Evolutionary conservation across 2,888 invertebrate species (phyloP).

Genomic region (Calameuta idolon): DNA sequence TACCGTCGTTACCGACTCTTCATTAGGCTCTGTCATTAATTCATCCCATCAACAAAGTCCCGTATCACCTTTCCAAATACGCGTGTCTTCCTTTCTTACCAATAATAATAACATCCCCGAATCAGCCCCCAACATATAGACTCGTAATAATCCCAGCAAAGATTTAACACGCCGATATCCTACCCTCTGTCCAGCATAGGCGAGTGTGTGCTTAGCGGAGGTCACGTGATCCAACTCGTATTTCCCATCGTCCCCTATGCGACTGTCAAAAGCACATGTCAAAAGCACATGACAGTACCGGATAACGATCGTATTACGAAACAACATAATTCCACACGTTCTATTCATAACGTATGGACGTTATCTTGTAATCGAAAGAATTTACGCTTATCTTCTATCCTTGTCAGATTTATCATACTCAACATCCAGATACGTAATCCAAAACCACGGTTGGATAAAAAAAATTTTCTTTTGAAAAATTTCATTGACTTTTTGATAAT

Average conservation of each 20-base stretch:
- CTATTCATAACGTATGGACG: neutral
- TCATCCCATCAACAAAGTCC: neutral
- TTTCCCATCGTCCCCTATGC: neutral
- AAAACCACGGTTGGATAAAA: neutral
- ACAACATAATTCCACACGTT: neutral
- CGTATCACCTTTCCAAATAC: neutral
- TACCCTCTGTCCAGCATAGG: neutral
- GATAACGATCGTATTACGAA: neutral
- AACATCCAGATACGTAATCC: neutral
- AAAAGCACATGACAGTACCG: neutral
- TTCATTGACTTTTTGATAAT: no score
- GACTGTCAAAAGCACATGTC: neutral
- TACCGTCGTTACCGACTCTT: neutral
- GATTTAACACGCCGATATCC: neutral
- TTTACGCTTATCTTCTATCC: neutral
- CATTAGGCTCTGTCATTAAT: neutral
- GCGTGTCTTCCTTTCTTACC: neutral
- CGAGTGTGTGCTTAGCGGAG: neutral
- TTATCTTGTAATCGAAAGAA: neutral
- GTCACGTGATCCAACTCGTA: neutral
- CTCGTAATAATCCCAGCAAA: neutral
- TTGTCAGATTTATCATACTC: neutral
- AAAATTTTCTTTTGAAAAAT: neutral
- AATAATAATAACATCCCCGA: neutral
- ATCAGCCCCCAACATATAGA: neutral